Base-by-base conservation (phyloP, 1,140 invertebrate genomes). In the Lutraria rhynchaena region DNA sequence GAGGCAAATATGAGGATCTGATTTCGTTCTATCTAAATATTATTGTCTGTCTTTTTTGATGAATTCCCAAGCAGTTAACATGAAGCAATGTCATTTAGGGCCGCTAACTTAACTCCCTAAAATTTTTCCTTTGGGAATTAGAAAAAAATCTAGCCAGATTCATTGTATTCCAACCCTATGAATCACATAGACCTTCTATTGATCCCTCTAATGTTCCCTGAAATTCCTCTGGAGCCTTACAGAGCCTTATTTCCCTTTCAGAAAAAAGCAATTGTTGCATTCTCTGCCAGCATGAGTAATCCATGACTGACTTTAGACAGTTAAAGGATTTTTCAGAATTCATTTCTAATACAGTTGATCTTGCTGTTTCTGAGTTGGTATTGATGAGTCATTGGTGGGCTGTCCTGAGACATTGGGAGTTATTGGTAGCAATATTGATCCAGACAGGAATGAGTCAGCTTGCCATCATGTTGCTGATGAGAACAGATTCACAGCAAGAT, bases 391-490 rank as follows among this genome's bases (percentile, higher is more conserved):
- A 67, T 67, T 31, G 63, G 2, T 46, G 41, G 24, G 41, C 1
- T 67, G 63, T 67, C 63, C 63, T 19, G 63, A 67, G 63, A 67
- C 63, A 67, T 67, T 51, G 63, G 15, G 37, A 7, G 15, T 41
- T 67, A 67, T 67, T 67, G 63, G 63, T 41, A 67, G 63, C 27
- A 41, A 24, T 67, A 67, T 67, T 67, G 63, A 67, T 67, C 63
- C 51, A 22, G 24, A 41, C 13, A 27, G 15, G 24, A 27, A 31
- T 67, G 63, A 67, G 44, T 67, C 63, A 67, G 41, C 63, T 27
- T 5, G 41, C 63, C 63, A 7, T 44, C 44, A 41, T 67, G 41
- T 67, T 67, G 63, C 41, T 67, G 63, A 46, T 67, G 63, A 46
- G 63, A 67, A 67, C 63, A 67, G 63, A 67, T 67, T 67, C 22